phyloP scores from a whole-genome alignment of 2,113 vertebrate genomes.

The Leptobrachium leishanense region DNA sequence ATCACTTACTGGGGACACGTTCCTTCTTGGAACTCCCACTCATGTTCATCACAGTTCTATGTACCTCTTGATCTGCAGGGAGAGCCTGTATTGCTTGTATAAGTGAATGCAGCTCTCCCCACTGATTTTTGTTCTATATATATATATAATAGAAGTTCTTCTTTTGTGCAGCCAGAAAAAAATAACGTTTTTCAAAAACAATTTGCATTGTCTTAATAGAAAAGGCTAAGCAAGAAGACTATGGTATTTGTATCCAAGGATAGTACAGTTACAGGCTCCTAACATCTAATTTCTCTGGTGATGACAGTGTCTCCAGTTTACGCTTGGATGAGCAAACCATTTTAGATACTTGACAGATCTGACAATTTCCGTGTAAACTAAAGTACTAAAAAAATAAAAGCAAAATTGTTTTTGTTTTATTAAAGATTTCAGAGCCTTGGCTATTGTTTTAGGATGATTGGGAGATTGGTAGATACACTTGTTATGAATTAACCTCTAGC shows the following conservation, averaged over 20 bases:
- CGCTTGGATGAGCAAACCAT: conserved; percentile 33
- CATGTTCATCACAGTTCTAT: too few species aligned
- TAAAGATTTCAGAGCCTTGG: conserved; percentile 25
- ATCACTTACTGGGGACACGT: too few species aligned
- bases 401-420: conserved; percentile 30
- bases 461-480: conserved; percentile 27
- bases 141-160: too few species aligned
- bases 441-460: conserved; percentile 35
- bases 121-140: too few species aligned
- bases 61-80: too few species aligned
- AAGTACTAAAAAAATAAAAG: background rate
- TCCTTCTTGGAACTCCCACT: too few species aligned
- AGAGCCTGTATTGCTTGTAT: too few species aligned
- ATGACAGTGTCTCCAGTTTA: conserved; percentile 37
- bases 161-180: background rate
- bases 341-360: conserved; percentile 38
- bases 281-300: conserved; percentile 44
- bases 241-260: background rate
- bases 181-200: background rate
- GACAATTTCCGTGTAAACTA: conserved; percentile 38
- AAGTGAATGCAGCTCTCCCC: too few species aligned
- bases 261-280: conserved; percentile 5
- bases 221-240: background rate
- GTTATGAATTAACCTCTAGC: conserved; percentile 34
- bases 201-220: background rate